Evolutionary conservation across 2,797 vertebrate species (phyloP), one percentile per base, ranked within the genome.

Genomic region (Microchirus variegatus): DNA sequence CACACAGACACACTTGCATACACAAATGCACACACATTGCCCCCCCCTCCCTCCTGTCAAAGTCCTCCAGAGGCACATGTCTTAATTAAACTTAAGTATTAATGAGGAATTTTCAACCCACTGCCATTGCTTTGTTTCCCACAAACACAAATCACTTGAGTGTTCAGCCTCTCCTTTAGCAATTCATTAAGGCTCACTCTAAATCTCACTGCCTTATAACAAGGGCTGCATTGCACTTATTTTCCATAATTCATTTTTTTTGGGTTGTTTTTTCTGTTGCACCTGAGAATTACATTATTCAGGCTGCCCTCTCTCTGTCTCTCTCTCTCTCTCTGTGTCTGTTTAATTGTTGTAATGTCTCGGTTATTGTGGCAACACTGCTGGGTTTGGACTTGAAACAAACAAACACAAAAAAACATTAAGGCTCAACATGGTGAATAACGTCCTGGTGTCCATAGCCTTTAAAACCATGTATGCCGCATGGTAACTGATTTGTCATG

Each of bases 71-170:
- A 86, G 75, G 72, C 60, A 5, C 62, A 78, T 55, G 75, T 59
- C 67, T 85, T 90, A 88, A 91, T 91, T 90, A 91, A 84, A 81
- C 79, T 78, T 63, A 69, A 87, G 83, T 85, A 90, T 86, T 91
- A 91, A 91, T 88, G 78, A 92, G 70, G 68, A 80, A 67, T 70
- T 84, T 87, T n/a, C 83, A 78, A 56, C 75, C 61, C 65, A 35
- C 46, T 74, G 74, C 70, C 76, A 74, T 69, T 87, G 78, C 76
- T 88, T 82, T 88, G 81, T 90, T 91, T 91, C 76, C 80, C 81
- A 78, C 77, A 84, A 87, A 41, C 78, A 85, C 66, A 67, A 80
- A 80, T 78, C 49, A 66, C 74, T 82, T 75, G 59, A 77, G 61
- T 63, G 70, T 74, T 63, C 63, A 56, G 70, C 53, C 41, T 56